Evolutionary conservation across 2,888 invertebrate species (phyloP).

Genomic region (Marasmarcha lunaedactyla): DNA sequence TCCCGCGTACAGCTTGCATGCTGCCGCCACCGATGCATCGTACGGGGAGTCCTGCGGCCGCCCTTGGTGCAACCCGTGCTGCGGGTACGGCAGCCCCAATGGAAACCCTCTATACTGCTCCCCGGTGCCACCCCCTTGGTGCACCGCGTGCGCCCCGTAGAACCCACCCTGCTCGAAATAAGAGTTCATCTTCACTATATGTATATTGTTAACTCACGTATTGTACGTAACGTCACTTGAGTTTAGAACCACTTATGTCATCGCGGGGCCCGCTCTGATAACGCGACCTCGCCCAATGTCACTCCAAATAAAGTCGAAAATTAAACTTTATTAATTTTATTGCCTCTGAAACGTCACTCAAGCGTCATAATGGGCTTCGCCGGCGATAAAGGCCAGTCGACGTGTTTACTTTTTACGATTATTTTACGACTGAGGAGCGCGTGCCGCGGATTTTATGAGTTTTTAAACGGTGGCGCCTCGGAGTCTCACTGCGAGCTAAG

Average conservation of each 20-base stretch:
- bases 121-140: constrained; percentile 81
- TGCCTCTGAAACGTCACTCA: constrained; percentile 68
- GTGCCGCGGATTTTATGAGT: constrained; percentile 65
- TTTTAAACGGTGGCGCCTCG: constrained; percentile 54
- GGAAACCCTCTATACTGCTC: constrained; percentile 90
- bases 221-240: constrained; percentile 61
- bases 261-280: constrained; percentile 55
- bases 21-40: constrained; percentile 89
- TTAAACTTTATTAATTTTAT: constrained; percentile 68
- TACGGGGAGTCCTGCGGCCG: constrained; percentile 92
- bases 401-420: constrained; percentile 71
- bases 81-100: constrained; percentile 86
- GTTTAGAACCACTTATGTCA: constrained; percentile 59
- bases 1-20: constrained; percentile 84
- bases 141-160: constrained; percentile 89
- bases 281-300: constrained; percentile 63
- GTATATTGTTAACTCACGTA: too few species aligned
- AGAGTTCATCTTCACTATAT: constrained; percentile 85
- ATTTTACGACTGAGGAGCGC: constrained; percentile 64
- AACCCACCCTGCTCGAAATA: constrained; percentile 97
- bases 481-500: constrained; percentile 31
- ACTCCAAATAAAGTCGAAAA: constrained; percentile 51
- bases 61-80: constrained; percentile 81
- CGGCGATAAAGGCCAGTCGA: constrained; percentile 65
- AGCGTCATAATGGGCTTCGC: constrained; percentile 66